Percentiles rank a stretch among this genome's conserved stretches.
Conservation (phyloP, 2,113 vertebrate species). For the Ivindomyrus marchei region DNA sequence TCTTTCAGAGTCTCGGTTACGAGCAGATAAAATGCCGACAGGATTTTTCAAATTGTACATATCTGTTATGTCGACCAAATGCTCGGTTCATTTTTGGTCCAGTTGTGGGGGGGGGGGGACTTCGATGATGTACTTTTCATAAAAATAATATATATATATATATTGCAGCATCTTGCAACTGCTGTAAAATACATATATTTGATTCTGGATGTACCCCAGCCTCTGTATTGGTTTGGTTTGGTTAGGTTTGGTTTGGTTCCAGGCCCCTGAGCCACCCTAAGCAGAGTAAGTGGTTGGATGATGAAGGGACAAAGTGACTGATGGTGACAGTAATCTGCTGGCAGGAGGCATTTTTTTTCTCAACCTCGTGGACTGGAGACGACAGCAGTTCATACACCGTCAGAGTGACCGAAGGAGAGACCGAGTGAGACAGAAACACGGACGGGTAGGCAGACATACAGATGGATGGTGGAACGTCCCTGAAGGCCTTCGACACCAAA, state of each 20-base stretch:
- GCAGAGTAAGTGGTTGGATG: neutral
- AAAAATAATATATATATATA: neutral
- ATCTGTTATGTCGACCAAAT: neutral
- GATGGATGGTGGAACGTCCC: neutral
- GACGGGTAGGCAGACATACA: neutral
- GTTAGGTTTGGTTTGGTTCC: neutral
- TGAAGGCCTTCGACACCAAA: neutral
- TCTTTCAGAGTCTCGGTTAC: neutral
- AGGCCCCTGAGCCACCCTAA: neutral
- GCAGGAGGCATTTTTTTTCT: neutral
- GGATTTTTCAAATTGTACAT: neutral
- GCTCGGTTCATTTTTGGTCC: neutral
- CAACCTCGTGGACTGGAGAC: neutral
- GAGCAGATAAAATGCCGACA: neutral
- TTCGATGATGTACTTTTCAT: neutral
- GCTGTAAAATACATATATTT: neutral
- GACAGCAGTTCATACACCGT: neutral
- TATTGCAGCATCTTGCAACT: neutral
- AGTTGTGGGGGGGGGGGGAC: neutral
- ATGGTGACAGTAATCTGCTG: neutral
- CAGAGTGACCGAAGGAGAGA: neutral
- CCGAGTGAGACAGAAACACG: neutral
- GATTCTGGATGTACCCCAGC: neutral
- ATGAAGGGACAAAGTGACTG: neutral
- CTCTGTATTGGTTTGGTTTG: neutral